Base-by-base conservation (phyloP, 2,888 invertebrate genomes). In the Lathronympha strigana region DNA sequence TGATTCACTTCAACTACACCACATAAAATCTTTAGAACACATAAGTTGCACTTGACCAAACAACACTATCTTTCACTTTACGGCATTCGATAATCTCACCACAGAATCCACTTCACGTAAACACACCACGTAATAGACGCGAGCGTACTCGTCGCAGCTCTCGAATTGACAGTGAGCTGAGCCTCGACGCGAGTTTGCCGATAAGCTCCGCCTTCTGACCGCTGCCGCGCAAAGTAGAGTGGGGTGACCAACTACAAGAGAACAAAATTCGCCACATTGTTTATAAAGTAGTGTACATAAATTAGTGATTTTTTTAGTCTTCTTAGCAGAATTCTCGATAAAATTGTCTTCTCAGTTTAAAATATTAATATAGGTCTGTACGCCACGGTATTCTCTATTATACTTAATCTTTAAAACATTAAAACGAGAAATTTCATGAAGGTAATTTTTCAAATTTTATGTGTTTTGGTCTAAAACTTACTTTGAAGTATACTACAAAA, bases 131-230 rank as follows among this genome's bases (percentile, higher is more conserved):
- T 87, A 90, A 87, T 84, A 88, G 83, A 89, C 90, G 87, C 87
- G 90, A 90, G 88, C 90, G 89, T 88, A 88, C 90, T 82, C 90
- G 84, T 82, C 86, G 89, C 88, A 84, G 88, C 91, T 91, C 91
- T 91, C 90, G 90, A 90, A 90, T 89, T 91, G 92, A 92, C 92
- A 92, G 91, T 90, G 90, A 83, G 81, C 76, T 79, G 83, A 91
- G 91, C 90, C 76, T 90, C 87, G 89, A 90, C 91, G 92, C 91
- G 92, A 92, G 91, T 92, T 91, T 90, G 90, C 91, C 91, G 90
- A 90, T 90, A 92, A 89, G 90, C 91, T 82, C 92, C 92, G 92
- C 92, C 91, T 92, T 89, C 91, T 91, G 91, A 91, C 92, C 92
- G 91, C 91, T 91, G 89, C 91, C 90, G 91, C 90, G 90, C 89